Percentiles rank a stretch among this genome's conserved stretches.
phyloP scores from a whole-genome alignment of 2,113 vertebrate genomes.

The Romanogobio albipinnatus region DNA sequence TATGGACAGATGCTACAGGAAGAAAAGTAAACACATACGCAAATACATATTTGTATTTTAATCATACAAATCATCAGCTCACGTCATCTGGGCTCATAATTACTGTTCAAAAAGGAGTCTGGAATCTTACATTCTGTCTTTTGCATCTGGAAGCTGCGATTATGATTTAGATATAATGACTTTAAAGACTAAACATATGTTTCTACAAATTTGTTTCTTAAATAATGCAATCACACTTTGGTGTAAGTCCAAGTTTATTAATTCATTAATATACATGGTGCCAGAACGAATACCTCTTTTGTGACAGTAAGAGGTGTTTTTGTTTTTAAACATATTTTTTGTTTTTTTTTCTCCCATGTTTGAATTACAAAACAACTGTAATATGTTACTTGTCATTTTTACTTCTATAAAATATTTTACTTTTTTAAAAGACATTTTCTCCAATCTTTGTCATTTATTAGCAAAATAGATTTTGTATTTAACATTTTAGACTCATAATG shows the following conservation, averaged over 20 bases:
- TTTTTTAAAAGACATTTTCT: neutral
- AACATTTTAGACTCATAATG: neutral
- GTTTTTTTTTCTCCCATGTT: neutral
- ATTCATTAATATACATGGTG: conserved; percentile 44
- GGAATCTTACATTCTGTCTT: neutral
- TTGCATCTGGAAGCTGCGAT: neutral
- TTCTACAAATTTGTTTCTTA: neutral
- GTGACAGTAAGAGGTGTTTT: conserved; percentile 50
- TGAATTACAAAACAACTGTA: neutral
- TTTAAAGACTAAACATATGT: neutral
- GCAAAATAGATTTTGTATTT: conserved; percentile 1
- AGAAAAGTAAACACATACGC: conserved; percentile 2
- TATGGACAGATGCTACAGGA: conserved; percentile 7
- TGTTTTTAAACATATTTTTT: neutral
- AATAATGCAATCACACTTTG: conserved; percentile 18
- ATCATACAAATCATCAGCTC: neutral
- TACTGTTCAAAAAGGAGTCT: neutral
- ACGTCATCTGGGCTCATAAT: neutral
- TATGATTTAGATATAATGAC: too few species aligned
- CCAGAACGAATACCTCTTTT: conserved; percentile 53
- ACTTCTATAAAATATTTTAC: neutral
- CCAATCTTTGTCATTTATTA: neutral
- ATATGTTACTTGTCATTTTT: conserved; percentile 8
- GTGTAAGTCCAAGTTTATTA: conserved; percentile 48
- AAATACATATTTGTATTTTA: neutral